A percentile compares a stretch with the other conserved stretches of the same genome.
Conservation (phyloP, 2,888 invertebrate genomes). For the Sarcophaga carnaria region DNA sequence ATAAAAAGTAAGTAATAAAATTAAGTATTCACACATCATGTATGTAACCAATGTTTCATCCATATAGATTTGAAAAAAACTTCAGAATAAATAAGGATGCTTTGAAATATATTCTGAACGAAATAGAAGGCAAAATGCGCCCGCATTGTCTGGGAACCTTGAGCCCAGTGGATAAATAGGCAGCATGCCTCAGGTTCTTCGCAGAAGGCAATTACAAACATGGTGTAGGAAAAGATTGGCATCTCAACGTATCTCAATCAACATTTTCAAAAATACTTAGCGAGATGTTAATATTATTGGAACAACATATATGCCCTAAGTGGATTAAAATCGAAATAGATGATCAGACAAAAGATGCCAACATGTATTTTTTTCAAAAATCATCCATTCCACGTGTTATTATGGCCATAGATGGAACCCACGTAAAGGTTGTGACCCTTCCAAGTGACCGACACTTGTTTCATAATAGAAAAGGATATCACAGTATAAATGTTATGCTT, state of each 20-base stretch:
- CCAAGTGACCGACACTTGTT: neutral
- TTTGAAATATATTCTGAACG: neutral
- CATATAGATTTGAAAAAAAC: no score
- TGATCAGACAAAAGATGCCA: neutral
- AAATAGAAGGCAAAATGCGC: neutral
- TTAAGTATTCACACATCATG: no score
- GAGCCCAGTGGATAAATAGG: neutral
- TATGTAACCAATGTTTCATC: no score
- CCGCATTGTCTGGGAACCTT: neutral
- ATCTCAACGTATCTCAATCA: constrained; percentile 9
- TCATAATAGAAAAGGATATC: constrained; percentile 5
- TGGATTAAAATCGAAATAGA: neutral
- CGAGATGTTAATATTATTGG: neutral
- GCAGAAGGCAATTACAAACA: no score
- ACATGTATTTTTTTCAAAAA: neutral
- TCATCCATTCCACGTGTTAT: neutral
- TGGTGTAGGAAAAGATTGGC: constrained; percentile 11
- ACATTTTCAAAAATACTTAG: neutral
- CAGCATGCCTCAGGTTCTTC: neutral
- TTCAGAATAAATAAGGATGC: neutral
- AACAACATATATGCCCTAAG: neutral
- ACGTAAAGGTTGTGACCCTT: neutral
- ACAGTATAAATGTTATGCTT: neutral
- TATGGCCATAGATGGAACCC: constrained; percentile 12
- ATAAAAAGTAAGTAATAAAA: no score